A percentile compares a stretch with the other conserved stretches of the same genome.
phyloP scores from a whole-genome alignment of 2,113 vertebrate genomes.

The Fulica atra region DNA sequence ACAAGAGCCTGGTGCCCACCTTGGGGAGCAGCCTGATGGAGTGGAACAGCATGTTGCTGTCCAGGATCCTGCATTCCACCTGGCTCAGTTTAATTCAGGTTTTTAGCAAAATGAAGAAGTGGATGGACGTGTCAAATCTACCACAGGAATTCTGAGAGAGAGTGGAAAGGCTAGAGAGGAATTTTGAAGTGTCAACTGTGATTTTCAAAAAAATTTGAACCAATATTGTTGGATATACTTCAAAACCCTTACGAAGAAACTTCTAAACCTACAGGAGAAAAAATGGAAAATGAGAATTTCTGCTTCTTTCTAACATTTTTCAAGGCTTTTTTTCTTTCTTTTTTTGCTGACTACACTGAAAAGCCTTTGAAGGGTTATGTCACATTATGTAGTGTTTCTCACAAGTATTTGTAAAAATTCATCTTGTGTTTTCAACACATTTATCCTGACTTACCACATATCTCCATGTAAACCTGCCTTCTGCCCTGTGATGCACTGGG shows the following conservation, averaged over 20 bases:
- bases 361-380: not conserved
- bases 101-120: slow-evolving; percentile 99
- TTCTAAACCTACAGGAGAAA: slow-evolving; percentile 66
- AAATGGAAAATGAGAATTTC: not conserved
- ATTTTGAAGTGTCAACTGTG: slow-evolving; percentile 96
- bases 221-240: slow-evolving; percentile 95
- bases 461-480: not conserved
- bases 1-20: too few relatives aligned
- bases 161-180: slow-evolving; percentile 90
- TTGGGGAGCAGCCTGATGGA: too few relatives aligned
- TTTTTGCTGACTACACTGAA: not conserved
- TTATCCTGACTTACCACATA: not conserved
- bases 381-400: not conserved
- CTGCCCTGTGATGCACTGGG: not conserved
- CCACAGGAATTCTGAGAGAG: slow-evolving; percentile 89
- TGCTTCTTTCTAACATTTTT: not conserved
- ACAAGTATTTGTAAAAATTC: not conserved
- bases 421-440: not conserved
- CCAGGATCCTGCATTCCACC: too few relatives aligned
- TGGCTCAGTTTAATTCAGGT: slow-evolving; percentile 91
- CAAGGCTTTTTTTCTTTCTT: not conserved
- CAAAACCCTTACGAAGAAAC: slow-evolving; percentile 88
- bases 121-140: slow-evolving; percentile 95
- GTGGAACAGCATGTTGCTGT: too few relatives aligned
- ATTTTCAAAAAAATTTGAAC: slow-evolving; percentile 96